A percentile compares a stretch with the other conserved stretches of the same genome.
phyloP scores from a whole-genome alignment of 2,797 vertebrate species.

The Geotrypetes seraphini region DNA sequence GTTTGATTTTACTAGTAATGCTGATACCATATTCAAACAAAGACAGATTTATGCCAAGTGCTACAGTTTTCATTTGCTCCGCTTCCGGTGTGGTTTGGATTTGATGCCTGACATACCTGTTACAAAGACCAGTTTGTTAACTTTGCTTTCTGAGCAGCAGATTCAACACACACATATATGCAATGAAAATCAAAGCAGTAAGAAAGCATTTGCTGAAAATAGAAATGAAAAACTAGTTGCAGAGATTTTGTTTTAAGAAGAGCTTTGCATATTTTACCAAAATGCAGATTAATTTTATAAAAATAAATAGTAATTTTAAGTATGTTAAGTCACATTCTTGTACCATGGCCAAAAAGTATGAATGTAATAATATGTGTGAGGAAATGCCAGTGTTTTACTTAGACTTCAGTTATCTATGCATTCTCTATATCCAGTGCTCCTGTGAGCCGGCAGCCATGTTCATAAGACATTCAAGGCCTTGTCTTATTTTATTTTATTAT shows the following conservation, averaged over 20 bases:
- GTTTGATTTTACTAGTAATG: too few relatives aligned
- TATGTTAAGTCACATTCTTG: conserved; percentile 55
- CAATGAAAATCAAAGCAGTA: conserved; percentile 11
- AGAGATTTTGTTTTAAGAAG: conserved; percentile 27
- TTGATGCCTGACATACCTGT: not conserved
- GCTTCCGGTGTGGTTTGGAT: too few relatives aligned
- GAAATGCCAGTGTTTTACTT: conserved; percentile 34
- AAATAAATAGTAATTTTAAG: conserved; percentile 32
- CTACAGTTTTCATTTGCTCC: too few relatives aligned
- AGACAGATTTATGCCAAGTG: too few relatives aligned
- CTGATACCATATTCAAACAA: too few relatives aligned
- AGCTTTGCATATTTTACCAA: conserved; percentile 28
- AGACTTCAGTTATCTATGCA: conserved; percentile 84
- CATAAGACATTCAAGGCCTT: conserved; percentile 65
- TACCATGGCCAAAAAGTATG: conserved; percentile 72
- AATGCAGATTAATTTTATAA: conserved; percentile 22
- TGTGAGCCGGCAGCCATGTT: conserved; percentile 46
- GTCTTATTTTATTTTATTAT: conserved; percentile 51
- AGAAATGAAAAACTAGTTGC: conserved; percentile 22
- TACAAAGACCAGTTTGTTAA: conserved; percentile 6
- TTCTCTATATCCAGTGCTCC: conserved; percentile 65
- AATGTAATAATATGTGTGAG: conserved; percentile 44
- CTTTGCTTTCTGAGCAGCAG: conserved; percentile 15
- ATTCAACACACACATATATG: conserved; percentile 14
- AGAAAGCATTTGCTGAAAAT: too few relatives aligned